Conservation (phyloP, 2,888 invertebrate genomes). For the Cerastis rubricosa region DNA sequence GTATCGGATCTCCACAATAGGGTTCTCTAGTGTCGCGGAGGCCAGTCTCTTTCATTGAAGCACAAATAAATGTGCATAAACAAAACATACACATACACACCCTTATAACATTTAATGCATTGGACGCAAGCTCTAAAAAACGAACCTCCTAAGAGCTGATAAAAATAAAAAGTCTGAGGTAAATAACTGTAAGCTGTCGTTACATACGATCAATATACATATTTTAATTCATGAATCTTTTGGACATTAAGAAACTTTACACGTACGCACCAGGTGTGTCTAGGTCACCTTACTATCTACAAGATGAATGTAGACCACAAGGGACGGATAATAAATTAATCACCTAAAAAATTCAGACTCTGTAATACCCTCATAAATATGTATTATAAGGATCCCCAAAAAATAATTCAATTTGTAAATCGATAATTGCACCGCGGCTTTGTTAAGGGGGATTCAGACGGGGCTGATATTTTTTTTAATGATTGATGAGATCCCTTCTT, state of each 20-base stretch:
- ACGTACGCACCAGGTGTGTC: neutral
- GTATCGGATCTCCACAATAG: too few species aligned
- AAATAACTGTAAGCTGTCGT: neutral
- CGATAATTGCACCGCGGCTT: slow-evolving; percentile 74
- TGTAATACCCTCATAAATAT: slow-evolving; percentile 46
- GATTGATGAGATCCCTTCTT: slow-evolving; percentile 77
- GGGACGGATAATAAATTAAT: slow-evolving; percentile 19
- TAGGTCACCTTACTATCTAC: slow-evolving; percentile 1
- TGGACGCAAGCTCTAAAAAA: neutral
- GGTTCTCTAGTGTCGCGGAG: neutral
- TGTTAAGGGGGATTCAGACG: slow-evolving; percentile 38
- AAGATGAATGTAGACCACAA: slow-evolving; percentile 23
- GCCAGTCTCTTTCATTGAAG: neutral
- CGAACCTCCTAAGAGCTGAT: neutral
- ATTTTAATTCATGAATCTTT: neutral
- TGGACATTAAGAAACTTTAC: neutral
- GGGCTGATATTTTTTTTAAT: slow-evolving; percentile 74
- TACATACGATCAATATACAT: neutral
- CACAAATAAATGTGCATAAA: neutral
- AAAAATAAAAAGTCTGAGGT: neutral
- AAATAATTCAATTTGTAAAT: slow-evolving; percentile 77
- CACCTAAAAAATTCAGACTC: slow-evolving; percentile 6
- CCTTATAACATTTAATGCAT: neutral
- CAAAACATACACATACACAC: neutral
- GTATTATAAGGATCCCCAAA: slow-evolving; percentile 68